Conservation (phyloP, 2,113 vertebrate species). For the Microcebus lehilahytsara region DNA sequence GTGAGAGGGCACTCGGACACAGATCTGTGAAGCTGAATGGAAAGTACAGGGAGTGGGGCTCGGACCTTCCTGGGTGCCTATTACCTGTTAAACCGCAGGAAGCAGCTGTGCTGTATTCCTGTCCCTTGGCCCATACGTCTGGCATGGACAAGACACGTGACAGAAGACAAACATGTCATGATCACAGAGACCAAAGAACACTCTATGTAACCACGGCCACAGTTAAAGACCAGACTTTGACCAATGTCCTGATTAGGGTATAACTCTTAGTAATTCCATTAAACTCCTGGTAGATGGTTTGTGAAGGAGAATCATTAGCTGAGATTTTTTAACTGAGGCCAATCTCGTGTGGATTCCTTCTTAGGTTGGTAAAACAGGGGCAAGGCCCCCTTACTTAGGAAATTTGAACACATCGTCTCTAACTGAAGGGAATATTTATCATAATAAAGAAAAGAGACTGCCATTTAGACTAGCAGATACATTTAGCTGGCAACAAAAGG, state of each 20-base stretch:
- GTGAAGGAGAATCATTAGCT: not conserved
- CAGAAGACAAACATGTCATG: not conserved
- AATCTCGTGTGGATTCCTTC: not conserved
- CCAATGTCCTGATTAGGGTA: conserved; percentile 60
- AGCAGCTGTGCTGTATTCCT: not conserved
- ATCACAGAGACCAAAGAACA: conserved; percentile 44
- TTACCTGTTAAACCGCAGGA: not conserved
- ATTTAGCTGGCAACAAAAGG: conserved; percentile 39
- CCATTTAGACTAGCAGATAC: conserved; percentile 11
- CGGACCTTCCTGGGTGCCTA: not conserved
- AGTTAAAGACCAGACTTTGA: conserved; percentile 67
- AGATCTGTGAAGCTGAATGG: not conserved
- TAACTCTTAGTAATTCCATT: conserved; percentile 44
- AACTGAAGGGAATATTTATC: conserved; percentile 34
- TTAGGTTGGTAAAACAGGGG: not conserved
- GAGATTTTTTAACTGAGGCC: conserved; percentile 1
- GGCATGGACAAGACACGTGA: conserved; percentile 29
- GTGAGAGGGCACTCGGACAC: not conserved
- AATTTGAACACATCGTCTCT: not conserved
- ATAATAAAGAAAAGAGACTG: conserved; percentile 18
- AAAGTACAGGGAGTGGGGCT: not conserved
- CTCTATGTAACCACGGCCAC: conserved; percentile 5
- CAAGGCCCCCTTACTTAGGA: not conserved
- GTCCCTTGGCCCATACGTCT: conserved; percentile 65
- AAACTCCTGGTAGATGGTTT: not conserved